phyloP scores from a whole-genome alignment of 2,113 vertebrate genomes.

The Harpagus bidentatus region DNA sequence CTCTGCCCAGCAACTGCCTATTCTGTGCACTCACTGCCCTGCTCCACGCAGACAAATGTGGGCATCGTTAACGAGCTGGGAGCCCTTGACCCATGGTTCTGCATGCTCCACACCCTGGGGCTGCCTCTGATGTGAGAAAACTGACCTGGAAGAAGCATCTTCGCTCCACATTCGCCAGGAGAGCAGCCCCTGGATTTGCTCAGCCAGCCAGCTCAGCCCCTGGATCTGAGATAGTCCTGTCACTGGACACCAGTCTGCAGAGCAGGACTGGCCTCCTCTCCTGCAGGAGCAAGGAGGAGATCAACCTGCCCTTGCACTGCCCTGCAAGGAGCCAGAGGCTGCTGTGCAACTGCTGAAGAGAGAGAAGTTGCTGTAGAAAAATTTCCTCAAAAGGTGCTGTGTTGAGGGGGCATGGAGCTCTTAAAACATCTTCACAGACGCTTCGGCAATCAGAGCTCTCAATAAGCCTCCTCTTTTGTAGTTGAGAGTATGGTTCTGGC shows the following conservation, averaged over 20 bases:
- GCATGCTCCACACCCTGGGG: accelerated
- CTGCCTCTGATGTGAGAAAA: background rate
- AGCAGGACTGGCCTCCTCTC: background rate
- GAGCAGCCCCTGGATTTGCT: background rate
- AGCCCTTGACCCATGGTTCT: background rate
- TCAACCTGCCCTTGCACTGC: background rate
- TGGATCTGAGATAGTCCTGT: background rate
- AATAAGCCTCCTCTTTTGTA: slow-evolving; percentile 13
- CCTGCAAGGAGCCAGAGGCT: background rate
- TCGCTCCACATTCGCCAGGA: background rate
- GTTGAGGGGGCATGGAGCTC: background rate
- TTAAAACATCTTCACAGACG: slow-evolving; percentile 36
- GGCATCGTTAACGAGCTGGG: accelerated
- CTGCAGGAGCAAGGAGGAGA: background rate
- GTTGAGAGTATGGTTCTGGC: slow-evolving; percentile 26
- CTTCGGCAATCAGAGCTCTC: slow-evolving; percentile 53
- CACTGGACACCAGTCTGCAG: background rate
- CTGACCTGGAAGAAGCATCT: background rate
- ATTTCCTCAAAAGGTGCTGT: background rate
- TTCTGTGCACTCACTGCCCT: background rate
- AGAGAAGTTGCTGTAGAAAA: background rate
- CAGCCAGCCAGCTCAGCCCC: background rate
- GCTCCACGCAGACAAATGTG: accelerated
- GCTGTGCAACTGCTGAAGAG: background rate
- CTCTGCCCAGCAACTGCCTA: background rate